A percentile compares a stretch with the other conserved stretches of the same genome.
Evolutionary conservation across 2,113 vertebrate genomes (phyloP).

Genomic region (Pelusios castaneus): DNA sequence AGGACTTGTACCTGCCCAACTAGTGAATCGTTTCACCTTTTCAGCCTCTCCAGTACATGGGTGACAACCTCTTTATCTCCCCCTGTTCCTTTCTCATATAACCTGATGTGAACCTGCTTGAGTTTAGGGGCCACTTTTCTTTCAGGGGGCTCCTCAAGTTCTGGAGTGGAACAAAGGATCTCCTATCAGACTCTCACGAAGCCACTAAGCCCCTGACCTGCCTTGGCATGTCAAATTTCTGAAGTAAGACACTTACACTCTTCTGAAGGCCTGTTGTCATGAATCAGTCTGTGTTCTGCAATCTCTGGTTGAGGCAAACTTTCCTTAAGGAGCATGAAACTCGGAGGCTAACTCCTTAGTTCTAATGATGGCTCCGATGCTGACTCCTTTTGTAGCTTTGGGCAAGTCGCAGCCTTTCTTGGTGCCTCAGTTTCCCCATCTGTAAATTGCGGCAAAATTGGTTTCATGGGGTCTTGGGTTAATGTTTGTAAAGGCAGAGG

Average conservation of each 20-base stretch:
- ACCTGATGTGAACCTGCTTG: neutral
- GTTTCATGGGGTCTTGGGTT: rapidly evolving
- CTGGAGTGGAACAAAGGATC: neutral
- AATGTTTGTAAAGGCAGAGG: neutral
- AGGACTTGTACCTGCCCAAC: neutral
- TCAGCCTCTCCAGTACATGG: neutral
- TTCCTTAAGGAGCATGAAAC: neutral
- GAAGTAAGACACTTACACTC: rapidly evolving
- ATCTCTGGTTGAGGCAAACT: rapidly evolving
- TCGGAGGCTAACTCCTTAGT: neutral
- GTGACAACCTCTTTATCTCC: too few relatives aligned
- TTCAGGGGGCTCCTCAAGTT: neutral
- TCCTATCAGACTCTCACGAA: neutral
- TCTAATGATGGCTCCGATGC: neutral
- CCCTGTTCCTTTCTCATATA: neutral
- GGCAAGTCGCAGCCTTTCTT: neutral
- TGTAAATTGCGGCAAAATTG: neutral
- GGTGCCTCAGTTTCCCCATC: neutral
- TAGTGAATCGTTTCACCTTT: neutral
- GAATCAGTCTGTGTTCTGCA: neutral
- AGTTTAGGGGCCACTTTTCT: neutral
- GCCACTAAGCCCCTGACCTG: neutral
- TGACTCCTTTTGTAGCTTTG: too few relatives aligned
- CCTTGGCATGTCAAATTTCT: neutral
- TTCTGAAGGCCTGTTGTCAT: rapidly evolving